Percentiles rank a stretch among this genome's conserved stretches.
These are phyloP conservation scores for Marmota monax DNA, from an alignment of 2,113 vertebrate species.

Conservation along the genomic window DNA sequence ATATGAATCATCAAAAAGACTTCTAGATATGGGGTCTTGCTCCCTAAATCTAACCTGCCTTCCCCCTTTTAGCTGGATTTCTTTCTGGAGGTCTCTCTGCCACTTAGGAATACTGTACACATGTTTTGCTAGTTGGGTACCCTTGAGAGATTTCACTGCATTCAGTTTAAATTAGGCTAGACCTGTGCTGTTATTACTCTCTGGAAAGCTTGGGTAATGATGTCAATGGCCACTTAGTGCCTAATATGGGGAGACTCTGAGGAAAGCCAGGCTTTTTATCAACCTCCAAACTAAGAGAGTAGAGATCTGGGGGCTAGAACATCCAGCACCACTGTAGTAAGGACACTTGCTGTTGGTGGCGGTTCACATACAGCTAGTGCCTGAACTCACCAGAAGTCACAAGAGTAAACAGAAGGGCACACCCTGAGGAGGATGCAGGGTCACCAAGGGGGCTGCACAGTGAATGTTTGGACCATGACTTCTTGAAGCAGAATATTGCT, in stretches of 20 bases:
- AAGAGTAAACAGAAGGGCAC: background rate
- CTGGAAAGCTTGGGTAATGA: background rate
- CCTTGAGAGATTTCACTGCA: background rate
- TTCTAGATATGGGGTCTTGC: background rate
- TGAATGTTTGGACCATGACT: background rate
- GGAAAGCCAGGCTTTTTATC: background rate
- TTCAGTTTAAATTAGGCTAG: background rate
- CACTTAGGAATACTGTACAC: background rate
- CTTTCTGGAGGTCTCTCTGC: background rate
- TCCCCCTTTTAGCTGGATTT: background rate
- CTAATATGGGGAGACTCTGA: background rate
- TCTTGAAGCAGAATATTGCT: background rate
- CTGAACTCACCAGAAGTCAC: background rate
- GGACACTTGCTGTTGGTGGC: background rate
- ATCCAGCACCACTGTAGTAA: accelerated
- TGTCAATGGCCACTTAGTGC: background rate
- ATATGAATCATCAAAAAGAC: background rate
- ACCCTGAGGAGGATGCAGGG: background rate
- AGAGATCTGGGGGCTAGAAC: background rate
- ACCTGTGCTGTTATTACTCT: background rate
- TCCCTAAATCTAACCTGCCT: background rate
- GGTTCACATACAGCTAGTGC: background rate
- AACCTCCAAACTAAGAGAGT: background rate
- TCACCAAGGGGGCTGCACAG: background rate
- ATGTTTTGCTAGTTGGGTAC: background rate